Base-by-base conservation (phyloP, 2,797 vertebrate species). In the Sebastes dallii region DNA sequence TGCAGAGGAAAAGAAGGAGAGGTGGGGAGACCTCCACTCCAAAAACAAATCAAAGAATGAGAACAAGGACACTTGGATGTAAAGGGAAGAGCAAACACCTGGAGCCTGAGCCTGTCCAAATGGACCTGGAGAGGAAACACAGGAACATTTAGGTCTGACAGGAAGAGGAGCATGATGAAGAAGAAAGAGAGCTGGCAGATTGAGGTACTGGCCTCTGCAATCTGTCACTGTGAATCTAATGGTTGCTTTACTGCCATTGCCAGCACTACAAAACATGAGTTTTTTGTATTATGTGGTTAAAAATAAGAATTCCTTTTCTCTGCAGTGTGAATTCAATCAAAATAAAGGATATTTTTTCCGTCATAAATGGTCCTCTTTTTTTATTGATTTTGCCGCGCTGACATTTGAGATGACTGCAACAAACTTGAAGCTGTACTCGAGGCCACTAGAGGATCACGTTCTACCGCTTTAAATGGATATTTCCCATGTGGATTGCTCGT, bases 401-500 rank as follows among this genome's bases (percentile, higher is more conserved):
- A 91, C 91, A 93, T 94, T 90, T 91, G 84, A 90, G 81, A 91
- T 80, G 81, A 87, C 71, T 78, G 69, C 82, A 87, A 84, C 78
- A 82, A 81, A 92, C 81, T 88, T 88, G 86, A 87, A 89, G 84
- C 81, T 88, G 82, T 78, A 72, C 64, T 74, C 34, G 56, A 86
- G 86, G 85, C 90, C 77, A 79, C 84, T 7, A 1, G 83, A 89
- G 89, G 75, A 81, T 68, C 71, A 67, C 80, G 55, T 72, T 77
- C 82, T 24, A 8, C 22, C 8, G 64, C 84, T 94, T 90, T 88
- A 86, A 92, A 90, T 89, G 86, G 89, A 92, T 92, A 90, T 89
- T 92, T 92, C 88, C 87, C 90, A 72, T n/a, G 86, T 88, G 92
- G 36, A 82, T 89, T 58, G 69, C 59, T 62, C 20, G 46, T 88